Evolutionary conservation across 2,797 vertebrate genomes (phyloP), one percentile per base, ranked within the genome.

Genomic region (Monodelphis domestica): DNA sequence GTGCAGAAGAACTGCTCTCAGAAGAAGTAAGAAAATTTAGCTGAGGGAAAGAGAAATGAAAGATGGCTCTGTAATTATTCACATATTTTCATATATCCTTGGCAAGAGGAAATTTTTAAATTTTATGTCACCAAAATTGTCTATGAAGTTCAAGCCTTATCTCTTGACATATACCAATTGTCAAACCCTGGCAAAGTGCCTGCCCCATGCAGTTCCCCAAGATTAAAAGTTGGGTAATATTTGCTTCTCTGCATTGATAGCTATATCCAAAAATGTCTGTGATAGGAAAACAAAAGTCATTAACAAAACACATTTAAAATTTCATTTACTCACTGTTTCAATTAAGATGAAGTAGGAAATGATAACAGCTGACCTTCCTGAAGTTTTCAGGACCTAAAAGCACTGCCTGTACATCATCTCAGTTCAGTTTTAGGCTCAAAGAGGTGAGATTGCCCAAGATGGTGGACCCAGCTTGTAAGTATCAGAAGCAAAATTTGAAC

Each of bases 1-100:
- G 15, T 7, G 38, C 12, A 90, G 45, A 91, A 95, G 92, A 70
- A 90, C 53, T 95, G 63, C 91, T 92, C n/a, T 87, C 54, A 11
- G 38, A 55, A 55, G 7, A 91, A 53, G 6, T 54, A 28, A 38
- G 26, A 53, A 53, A 78, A 55, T 30, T 54, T 33, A 53, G 56
- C 59, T 91, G 55, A 88, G 30, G 38, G 91, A 91, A 87, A 94
- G 4, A 70, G 59, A 70, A 70, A 38, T n/a, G 33, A 70, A 15
- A 78, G 38, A 50, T 12, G 33, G 70, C 24, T 3, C 84, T 45
- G 14, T 10, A 84, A 84, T 9, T 50, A 50, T 50, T 50, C 70
- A 50, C 3, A 84, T 50, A 84, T 50, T 84, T 84, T 26, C 45
- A 50, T 26, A 50, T 84, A n/a, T 70, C 59, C 59, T 70, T 50